Base-by-base conservation (phyloP, 1,140 invertebrate genomes). In the Ganaspis sp. region DNA sequence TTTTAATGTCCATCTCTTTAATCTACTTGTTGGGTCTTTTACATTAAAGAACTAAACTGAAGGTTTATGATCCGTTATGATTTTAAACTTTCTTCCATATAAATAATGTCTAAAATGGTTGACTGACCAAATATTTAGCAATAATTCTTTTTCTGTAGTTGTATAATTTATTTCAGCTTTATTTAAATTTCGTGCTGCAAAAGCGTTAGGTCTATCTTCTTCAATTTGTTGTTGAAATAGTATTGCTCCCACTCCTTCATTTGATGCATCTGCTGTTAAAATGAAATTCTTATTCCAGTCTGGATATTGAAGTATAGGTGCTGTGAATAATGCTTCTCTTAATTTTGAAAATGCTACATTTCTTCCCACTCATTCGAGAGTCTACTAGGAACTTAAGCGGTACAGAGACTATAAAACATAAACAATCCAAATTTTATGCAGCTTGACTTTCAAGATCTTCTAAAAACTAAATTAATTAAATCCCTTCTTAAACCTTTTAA, bases 41-140 rank as follows among this genome's bases (percentile, higher is more conserved):
- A 88, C 83, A n/a, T 88, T 87, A 34, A 88, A 87, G 19, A 93
- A 75, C 87, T 90, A 93, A 21, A 77, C 84, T 26, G 93, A 81
- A 0, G 91, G 90, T 76, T 89, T 87, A 72, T 93, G 92, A 75
- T 94, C 93, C 0, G 92, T 93, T 21, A 88, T 77, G 5, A 93
- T 90, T 23, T 77, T 88, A 74, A 93, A 92, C 40, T 90, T 83
- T n/a, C n/a, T n/a, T n/a, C n/a, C n/a, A n/a, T n/a, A n/a, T n/a
- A n/a, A n/a, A n/a, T n/a, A n/a, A n/a, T 72, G 84, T 77, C 89
- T 58, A 79, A 92, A 92, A 72, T 92, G 79, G 77, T 90, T 87
- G 1, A 89, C 80, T n/a, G 87, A 88, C 87, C 88, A 92, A 1
- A 93, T 84, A 11, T 93, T 88, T 2, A 92, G 92, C 26, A 93